Base-by-base conservation (phyloP, 23 tunicate genomes). In the Aplidium turbinatum region DNA sequence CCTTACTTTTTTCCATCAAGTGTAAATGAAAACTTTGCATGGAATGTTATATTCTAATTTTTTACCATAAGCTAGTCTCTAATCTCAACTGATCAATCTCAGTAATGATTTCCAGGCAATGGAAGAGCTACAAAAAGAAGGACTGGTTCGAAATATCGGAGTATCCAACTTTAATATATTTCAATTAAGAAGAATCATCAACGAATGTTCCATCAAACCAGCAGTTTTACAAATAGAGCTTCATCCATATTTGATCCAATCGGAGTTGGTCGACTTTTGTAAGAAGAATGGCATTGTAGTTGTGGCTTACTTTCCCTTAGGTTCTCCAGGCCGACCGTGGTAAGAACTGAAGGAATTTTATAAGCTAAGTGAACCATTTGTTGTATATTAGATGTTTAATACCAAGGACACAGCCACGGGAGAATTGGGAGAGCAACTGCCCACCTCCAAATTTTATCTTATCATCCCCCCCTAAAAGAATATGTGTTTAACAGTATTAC, bases 211-310 rank as follows among this genome's bases (percentile, higher is more conserved):
- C 2, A 76, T 87, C 45, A 54, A 57, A 42, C 95, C 95, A 26
- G 78, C 86, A 38, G 86, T 81, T 58, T 57, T 81, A 67, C 95
- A 87, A 55, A 87, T 87, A 11, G 95, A 87, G 82, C 32, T 62
- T 38, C 95, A 87, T 51, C 95, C 87, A 22, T 84, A 48, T 61
- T 31, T 78, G 77, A 57, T n/a, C 11, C 52, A 65, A 16, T 7
- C 23, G 6, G 77, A 39, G 29, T 66, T 40, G 1, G 32, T 87
- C 3, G 57, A 75, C 31, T 78, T 47, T 56, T 83, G 74, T 72
- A 63, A 75, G 47, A 22, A 57, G 1, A 81, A 81, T 32, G 95
- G 83, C 7, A 87, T 87, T 28, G 58, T 69, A 0, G 75, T 82
- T 29, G 82, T 87, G 1, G 93, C 80, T n/a, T 85, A 83, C 58